Base-by-base conservation (phyloP, 2,888 invertebrate species). In the Drosophila nigritarsus region DNA sequence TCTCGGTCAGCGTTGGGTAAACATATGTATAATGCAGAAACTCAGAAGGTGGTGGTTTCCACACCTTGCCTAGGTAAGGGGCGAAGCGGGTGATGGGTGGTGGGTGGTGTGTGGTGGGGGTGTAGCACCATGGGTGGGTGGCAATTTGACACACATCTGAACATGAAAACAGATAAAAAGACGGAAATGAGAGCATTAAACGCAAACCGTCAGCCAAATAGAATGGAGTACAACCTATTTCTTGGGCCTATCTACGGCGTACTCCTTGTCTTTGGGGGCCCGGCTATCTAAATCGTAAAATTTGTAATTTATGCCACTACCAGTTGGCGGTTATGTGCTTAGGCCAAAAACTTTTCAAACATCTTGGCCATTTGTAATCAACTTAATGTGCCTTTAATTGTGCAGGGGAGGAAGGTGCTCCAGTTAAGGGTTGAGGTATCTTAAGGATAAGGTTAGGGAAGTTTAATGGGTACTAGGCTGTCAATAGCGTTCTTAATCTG, bases 61-160 rank as follows among this genome's bases (percentile, higher is more conserved):
- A 68, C 83, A 79, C 83, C 80, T 82, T 67, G 32, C 20, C 15
- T 13, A 27, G 2, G 32, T 7, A 15, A 15, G 15, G 18, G 2
- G 9, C 30, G 30, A 30, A 32, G 32, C 32, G 32, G 18, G 20
- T 3, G 30, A 7, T n/a, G n/a, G 36, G 51, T 18, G 5, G 7
- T n/a, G 27, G 27, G 13, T 7, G 51, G 7, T n/a, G 27, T 20
- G 13, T 7, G 51, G 20, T n/a, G 15, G 49, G 8, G 8, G 20
- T 8, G 11, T 15, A 38, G 45, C 20, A 24, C 20, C 20, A 15
- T 45, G 49, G 49, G 30, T 73, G 60, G 50, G 55, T 45, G 64
- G 68, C 74, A 72, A 86, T 80, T 86, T 82, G 82, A 82, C 82
- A 82, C 82, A 82, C 86, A 82, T 82, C 80, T 62, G 70, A 79